Evolutionary conservation across 2,113 vertebrate species (phyloP).

Genomic region (Chamaea fasciata): DNA sequence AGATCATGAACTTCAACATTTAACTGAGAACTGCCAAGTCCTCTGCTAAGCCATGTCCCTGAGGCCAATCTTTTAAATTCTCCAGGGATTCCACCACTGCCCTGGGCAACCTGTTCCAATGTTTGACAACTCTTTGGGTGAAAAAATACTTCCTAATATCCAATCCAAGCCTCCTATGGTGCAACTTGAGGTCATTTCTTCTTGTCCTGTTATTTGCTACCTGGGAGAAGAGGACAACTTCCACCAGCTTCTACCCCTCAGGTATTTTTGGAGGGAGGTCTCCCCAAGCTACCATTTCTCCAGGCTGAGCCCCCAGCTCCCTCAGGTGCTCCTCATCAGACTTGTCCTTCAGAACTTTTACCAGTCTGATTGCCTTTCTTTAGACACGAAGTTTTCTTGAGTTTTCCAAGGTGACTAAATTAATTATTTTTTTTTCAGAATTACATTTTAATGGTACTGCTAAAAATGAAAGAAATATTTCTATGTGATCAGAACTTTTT

Average conservation of each 20-base stretch:
- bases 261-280: not conserved
- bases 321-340: not conserved
- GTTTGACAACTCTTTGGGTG: not conserved
- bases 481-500: not conserved
- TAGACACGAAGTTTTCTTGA: not conserved
- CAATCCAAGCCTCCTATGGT: not conserved
- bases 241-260: not conserved
- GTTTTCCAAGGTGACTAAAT: not conserved
- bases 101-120: not conserved
- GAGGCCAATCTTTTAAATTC: not conserved
- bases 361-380: not conserved
- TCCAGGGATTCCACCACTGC: not conserved
- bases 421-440: not conserved
- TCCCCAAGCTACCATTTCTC: not conserved
- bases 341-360: not conserved
- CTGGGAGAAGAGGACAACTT: not conserved
- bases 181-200: not conserved
- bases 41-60: not conserved
- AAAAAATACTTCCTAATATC: not conserved
- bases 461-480: not conserved
- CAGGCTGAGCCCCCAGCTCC: not conserved
- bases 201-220: not conserved
- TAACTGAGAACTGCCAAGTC: not conserved
- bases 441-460: not conserved
- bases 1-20: not conserved